A percentile compares a stretch with the other conserved stretches of the same genome.
Evolutionary conservation across 2,113 vertebrate species (phyloP).

Genomic region (Vicugna pacos): DNA sequence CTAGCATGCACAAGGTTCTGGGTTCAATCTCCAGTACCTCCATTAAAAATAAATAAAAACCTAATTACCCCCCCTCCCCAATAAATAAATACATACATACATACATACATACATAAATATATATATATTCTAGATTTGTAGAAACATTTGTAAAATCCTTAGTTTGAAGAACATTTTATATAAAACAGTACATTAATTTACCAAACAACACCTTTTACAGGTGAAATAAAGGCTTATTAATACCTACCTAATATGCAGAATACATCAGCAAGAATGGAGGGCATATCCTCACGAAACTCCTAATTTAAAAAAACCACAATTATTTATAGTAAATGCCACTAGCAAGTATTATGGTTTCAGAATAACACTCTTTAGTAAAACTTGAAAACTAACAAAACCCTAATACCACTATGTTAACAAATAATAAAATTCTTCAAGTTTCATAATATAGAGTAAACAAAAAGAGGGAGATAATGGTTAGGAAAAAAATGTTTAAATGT

Average conservation of each 20-base stretch:
- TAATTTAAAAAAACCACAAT: slow-evolving; percentile 82
- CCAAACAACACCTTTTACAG: slow-evolving; percentile 47
- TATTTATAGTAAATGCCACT: slow-evolving; percentile 8
- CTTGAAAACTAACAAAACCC: slow-evolving; percentile 49
- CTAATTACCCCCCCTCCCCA: background rate
- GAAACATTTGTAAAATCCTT: slow-evolving; percentile 50
- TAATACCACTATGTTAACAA: slow-evolving; percentile 8
- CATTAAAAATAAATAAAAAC: too few relatives aligned
- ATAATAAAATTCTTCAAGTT: slow-evolving; percentile 49
- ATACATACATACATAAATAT: too few relatives aligned
- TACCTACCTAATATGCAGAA: slow-evolving; percentile 96
- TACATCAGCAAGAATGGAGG: slow-evolving; percentile 98
- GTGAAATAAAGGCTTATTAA: slow-evolving; percentile 35
- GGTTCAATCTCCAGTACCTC: too few relatives aligned
- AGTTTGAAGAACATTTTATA: slow-evolving; percentile 45
- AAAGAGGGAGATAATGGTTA: slow-evolving; percentile 12
- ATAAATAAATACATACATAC: background rate
- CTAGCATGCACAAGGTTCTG: too few relatives aligned
- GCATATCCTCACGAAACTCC: slow-evolving; percentile 97
- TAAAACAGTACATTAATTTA: slow-evolving; percentile 53
- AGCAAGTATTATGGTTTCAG: slow-evolving; percentile 60
- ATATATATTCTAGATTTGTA: slow-evolving; percentile 23
- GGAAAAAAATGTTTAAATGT: slow-evolving; percentile 1
- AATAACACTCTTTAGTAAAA: slow-evolving; percentile 61
- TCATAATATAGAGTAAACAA: slow-evolving; percentile 43